Conservation (phyloP, 1,140 invertebrate genomes). For the Monochamus saltuarius region DNA sequence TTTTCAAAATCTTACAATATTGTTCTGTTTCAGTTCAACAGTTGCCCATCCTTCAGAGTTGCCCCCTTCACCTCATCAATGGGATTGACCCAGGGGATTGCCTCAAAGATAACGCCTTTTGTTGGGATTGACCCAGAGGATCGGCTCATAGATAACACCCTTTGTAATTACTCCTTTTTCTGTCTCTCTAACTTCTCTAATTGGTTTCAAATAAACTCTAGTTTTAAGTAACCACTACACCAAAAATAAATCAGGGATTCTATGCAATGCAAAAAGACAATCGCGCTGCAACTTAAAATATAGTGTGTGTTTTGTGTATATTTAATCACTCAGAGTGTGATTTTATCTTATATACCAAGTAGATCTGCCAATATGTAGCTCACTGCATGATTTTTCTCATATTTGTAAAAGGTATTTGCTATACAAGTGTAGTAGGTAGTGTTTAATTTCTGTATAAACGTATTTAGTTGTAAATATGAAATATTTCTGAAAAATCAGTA, state of each 20-base stretch:
- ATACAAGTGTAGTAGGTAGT: too few relatives aligned
- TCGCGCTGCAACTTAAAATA: constrained; percentile 40
- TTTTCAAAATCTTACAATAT: constrained; percentile 6
- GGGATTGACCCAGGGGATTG: constrained; percentile 74
- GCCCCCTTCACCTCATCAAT: constrained; percentile 95
- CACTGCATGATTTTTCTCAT: background rate
- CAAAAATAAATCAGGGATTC: constrained; percentile 51
- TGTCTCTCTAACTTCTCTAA: constrained; percentile 14
- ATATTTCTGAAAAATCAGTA: constrained; percentile 21
- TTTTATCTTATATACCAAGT: constrained; percentile 36
- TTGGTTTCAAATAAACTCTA: constrained; percentile 23
- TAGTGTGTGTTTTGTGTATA: constrained; percentile 43
- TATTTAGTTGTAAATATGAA: constrained; percentile 16
- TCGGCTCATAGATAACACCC: constrained; percentile 23
- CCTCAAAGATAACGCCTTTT: constrained; percentile 39
- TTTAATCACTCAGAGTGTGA: constrained; percentile 45
- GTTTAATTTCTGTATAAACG: constrained; percentile 23
- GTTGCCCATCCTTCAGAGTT: constrained; percentile 96
- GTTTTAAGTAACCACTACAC: constrained; percentile 38
- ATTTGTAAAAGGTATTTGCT: background rate
- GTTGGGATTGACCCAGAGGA: constrained; percentile 82
- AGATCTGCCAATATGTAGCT: constrained; percentile 38
- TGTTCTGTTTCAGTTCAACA: constrained; percentile 78
- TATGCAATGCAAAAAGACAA: constrained; percentile 48
- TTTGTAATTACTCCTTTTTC: constrained; percentile 27